Conservation (phyloP, 2,888 invertebrate species). For the Nephrocerus scutellatus region DNA sequence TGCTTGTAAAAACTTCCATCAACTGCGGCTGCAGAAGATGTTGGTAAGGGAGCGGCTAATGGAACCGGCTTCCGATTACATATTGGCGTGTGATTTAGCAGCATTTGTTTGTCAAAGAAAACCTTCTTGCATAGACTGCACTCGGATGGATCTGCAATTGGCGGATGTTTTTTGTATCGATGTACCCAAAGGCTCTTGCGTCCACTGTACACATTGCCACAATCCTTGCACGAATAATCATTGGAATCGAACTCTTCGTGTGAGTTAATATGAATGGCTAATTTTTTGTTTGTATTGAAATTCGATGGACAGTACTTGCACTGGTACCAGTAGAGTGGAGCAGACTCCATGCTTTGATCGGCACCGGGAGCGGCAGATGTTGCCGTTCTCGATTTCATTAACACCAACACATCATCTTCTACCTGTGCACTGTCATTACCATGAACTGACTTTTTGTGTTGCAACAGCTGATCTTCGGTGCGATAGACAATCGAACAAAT, state of each 20-base stretch:
- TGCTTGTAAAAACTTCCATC: constrained; percentile 26
- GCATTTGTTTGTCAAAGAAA: constrained; percentile 46
- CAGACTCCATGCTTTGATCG: constrained; percentile 7
- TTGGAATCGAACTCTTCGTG: constrained; percentile 47
- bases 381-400: constrained; percentile 16
- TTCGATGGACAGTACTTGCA: constrained; percentile 48
- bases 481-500: constrained; percentile 45
- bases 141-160: constrained; percentile 43
- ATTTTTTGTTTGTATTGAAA: constrained; percentile 46
- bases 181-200: constrained; percentile 48
- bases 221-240: constrained; percentile 48
- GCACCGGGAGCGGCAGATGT: constrained; percentile 7
- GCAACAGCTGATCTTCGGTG: constrained; percentile 39
- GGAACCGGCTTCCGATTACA: constrained; percentile 39
- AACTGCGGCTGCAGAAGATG: constrained; percentile 11
- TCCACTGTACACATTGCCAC: constrained; percentile 47
- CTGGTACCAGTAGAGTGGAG: constrained; percentile 44
- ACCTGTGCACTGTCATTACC: constrained; percentile 26
- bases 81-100: constrained; percentile 42
- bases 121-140: constrained; percentile 45
- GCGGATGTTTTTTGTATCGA: constrained; percentile 48
- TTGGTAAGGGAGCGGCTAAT: constrained; percentile 29
- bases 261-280: constrained; percentile 47
- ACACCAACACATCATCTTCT: constrained; percentile 19
- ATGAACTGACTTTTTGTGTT: constrained; percentile 43